Conservation (phyloP, 2,113 vertebrate species). For the Prietella phreatophila region DNA sequence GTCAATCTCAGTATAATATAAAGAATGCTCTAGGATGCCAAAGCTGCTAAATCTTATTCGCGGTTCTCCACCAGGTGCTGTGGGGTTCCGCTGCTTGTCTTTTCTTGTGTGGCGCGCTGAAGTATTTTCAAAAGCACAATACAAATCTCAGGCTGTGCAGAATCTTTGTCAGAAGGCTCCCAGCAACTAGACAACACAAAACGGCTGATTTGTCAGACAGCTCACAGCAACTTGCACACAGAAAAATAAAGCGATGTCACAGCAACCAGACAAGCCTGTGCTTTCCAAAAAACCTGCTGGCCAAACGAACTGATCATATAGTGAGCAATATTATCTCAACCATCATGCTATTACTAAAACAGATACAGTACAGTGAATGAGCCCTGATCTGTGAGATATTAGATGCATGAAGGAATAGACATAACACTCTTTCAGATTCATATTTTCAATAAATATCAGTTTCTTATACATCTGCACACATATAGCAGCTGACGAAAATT, state of each 20-base stretch:
- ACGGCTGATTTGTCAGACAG: conserved; percentile 1
- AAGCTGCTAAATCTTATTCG: conserved; percentile 32
- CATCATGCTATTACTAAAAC: not conserved
- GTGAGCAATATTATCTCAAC: not conserved
- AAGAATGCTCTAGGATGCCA: conserved; percentile 32
- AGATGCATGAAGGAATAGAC: not conserved
- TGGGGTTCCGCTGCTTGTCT: conserved; percentile 27
- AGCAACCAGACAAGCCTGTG: not conserved
- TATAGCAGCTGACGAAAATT: conserved; percentile 1
- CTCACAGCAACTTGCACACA: not conserved
- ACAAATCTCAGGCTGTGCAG: conserved; percentile 19
- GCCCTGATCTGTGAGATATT: not conserved
- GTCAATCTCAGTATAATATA: conserved; percentile 44
- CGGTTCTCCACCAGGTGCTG: not conserved
- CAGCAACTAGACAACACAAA: conserved; percentile 32
- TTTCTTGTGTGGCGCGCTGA: not conserved
- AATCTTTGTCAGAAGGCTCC: conserved; percentile 22
- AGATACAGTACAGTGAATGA: not conserved
- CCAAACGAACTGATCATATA: not conserved
- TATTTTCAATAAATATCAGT: conserved; percentile 2
- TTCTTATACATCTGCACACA: not conserved
- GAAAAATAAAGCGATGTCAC: not conserved
- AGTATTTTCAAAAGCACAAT: conserved; percentile 19
- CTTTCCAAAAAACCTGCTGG: not conserved
- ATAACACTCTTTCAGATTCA: not conserved